Evolutionary conservation across 1,140 invertebrate species (phyloP), one percentile per base, ranked within the genome.

Genomic region (Conus ventricosus): DNA sequence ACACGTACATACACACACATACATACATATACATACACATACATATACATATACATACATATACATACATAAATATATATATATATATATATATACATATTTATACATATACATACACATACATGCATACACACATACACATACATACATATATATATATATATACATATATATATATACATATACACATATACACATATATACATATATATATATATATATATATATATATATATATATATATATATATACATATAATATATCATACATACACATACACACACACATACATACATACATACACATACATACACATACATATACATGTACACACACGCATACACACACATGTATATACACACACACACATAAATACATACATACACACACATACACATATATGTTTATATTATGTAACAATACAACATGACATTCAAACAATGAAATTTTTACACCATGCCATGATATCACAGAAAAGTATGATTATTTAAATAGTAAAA

Each of bases 1-100:
- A 25, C 82, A 84, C 82, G 53, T 55, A 60, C 82, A 84, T 23
- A 84, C 82, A 63, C 82, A 53, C 82, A 84, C 55, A 53, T 55
- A 60, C 82, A 60, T 5, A 84, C 82, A 63, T 23, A 60, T 55
- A 84, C 82, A 84, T 39, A 63, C 82, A 63, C 82, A 84, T n/a
- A n/a, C n/a, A n/a, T n/a, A n/a, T n/a, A n/a, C n/a, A n/a, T n/a
- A n/a, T n/a, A n/a, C n/a, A n/a, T n/a, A n/a, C n/a, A n/a, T n/a
- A n/a, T n/a, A n/a, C n/a, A n/a, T n/a, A n/a, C n/a, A n/a, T n/a
- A n/a, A n/a, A n/a, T n/a, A n/a, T n/a, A n/a, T n/a, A n/a, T n/a
- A n/a, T n/a, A n/a, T n/a, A n/a, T n/a, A n/a, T n/a, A n/a, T n/a
- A n/a, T n/a, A n/a, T n/a, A n/a, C n/a, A n/a, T n/a, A n/a, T n/a